A percentile compares a stretch with the other conserved stretches of the same genome.
phyloP scores from a whole-genome alignment of 2,113 vertebrate species.

The Tylochromis polylepis region DNA sequence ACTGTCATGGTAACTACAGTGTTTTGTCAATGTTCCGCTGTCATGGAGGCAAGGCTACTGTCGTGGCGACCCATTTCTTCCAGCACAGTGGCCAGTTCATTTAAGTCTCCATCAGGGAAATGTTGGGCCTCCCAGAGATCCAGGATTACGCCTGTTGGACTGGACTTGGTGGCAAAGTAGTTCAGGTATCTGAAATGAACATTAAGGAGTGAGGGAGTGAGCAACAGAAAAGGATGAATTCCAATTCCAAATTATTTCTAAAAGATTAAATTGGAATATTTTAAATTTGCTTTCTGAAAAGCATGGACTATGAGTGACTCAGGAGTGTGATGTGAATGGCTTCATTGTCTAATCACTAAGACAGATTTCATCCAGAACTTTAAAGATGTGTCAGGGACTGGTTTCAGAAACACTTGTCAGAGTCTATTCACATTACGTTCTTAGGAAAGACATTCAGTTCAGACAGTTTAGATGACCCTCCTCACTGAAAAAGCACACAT shows the following conservation, averaged over 20 bases:
- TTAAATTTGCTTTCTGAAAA: background rate
- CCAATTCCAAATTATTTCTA: background rate
- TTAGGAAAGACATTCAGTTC: background rate
- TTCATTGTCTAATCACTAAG: background rate
- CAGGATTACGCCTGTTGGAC: constrained; percentile 91
- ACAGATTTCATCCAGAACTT: background rate
- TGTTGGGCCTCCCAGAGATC: constrained; percentile 97
- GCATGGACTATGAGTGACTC: background rate
- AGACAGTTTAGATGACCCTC: background rate
- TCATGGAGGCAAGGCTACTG: constrained; percentile 78
- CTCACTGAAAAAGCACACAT: background rate
- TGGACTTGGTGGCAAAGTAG: constrained; percentile 95
- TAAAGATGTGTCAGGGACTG: background rate
- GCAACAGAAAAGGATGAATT: background rate
- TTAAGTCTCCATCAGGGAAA: constrained; percentile 92
- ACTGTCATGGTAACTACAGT: constrained; percentile 22
- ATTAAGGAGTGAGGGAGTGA: background rate
- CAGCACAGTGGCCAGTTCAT: constrained; percentile 85
- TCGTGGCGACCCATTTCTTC: constrained; percentile 95
- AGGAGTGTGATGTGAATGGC: background rate
- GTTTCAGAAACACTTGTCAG: background rate
- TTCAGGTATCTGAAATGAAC: constrained; percentile 83
- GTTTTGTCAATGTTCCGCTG: constrained; percentile 81
- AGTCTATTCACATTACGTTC: too few species aligned
- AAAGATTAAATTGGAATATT: background rate